Conservation (phyloP, 2,113 vertebrate genomes). For the Columba livia region DNA sequence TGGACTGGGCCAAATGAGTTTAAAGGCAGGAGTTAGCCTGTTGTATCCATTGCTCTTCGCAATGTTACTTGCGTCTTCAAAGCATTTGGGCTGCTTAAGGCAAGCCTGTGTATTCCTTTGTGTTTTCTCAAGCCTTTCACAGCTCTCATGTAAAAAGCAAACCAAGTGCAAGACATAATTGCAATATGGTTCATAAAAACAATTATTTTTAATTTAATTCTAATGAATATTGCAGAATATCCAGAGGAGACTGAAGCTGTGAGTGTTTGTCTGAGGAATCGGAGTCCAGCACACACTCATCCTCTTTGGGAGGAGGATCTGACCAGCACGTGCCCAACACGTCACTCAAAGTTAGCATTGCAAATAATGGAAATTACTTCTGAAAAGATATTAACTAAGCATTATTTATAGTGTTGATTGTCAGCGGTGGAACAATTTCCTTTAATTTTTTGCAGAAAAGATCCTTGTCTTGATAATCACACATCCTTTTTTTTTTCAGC, state of each 20-base stretch:
- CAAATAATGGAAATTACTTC: slow-evolving; percentile 19
- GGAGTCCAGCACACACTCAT: background rate
- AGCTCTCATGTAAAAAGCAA: background rate
- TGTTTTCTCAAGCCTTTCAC: background rate
- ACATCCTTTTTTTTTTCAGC: slow-evolving; percentile 10
- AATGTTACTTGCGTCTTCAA: background rate
- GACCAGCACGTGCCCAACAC: background rate
- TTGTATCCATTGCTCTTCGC: background rate
- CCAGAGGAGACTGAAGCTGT: background rate
- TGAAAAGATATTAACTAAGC: background rate
- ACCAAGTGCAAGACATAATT: background rate
- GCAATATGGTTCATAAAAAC: background rate
- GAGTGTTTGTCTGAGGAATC: background rate
- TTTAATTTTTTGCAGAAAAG: slow-evolving; percentile 10
- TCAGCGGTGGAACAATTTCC: background rate
- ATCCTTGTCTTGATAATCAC: slow-evolving; percentile 35
- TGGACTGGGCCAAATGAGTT: background rate
- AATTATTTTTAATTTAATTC: background rate
- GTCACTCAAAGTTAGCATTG: background rate
- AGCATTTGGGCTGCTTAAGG: background rate
- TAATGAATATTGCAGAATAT: background rate
- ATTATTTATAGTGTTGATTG: slow-evolving; percentile 19
- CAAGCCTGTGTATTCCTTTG: background rate
- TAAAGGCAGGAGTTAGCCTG: background rate
- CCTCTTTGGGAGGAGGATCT: background rate